A percentile compares a stretch with the other conserved stretches of the same genome.
Evolutionary conservation across 2,888 invertebrate genomes (phyloP).

Genomic region (Deroplatys truncata): DNA sequence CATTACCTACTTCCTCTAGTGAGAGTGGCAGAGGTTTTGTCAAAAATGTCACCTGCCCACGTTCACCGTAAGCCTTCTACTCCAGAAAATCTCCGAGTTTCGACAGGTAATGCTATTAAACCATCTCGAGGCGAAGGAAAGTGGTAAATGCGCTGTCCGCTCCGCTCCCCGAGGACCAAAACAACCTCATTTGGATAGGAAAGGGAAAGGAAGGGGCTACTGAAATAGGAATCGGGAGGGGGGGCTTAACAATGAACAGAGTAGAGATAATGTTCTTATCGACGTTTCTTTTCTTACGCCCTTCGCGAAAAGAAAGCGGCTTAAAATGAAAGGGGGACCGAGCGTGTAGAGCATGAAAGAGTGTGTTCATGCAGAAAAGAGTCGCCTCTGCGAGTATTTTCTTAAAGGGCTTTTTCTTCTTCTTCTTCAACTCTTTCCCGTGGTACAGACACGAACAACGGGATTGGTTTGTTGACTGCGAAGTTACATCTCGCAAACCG

Average conservation of each 20-base stretch:
- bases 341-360: neutral
- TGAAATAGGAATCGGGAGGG: neutral
- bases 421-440: too few relatives aligned
- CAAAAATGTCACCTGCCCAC: too few relatives aligned
- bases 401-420: neutral
- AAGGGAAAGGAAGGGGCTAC: neutral
- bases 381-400: too few relatives aligned
- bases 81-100: too few relatives aligned
- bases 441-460: too few relatives aligned
- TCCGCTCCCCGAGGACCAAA: neutral
- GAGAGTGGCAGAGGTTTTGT: too few relatives aligned
- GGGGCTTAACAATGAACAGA: neutral
- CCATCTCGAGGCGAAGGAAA: too few relatives aligned
- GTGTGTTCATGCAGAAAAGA: neutral
- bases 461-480: neutral
- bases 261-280: neutral
- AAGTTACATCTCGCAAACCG: neutral
- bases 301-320: neutral
- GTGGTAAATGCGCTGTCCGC: neutral
- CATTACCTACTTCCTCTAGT: too few relatives aligned
- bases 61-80: too few relatives aligned
- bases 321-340: neutral
- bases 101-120: too few relatives aligned
- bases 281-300: neutral
- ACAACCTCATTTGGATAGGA: slow-evolving; percentile 3